Conservation (phyloP, 2,113 vertebrate genomes). For the Motacilla alba region DNA sequence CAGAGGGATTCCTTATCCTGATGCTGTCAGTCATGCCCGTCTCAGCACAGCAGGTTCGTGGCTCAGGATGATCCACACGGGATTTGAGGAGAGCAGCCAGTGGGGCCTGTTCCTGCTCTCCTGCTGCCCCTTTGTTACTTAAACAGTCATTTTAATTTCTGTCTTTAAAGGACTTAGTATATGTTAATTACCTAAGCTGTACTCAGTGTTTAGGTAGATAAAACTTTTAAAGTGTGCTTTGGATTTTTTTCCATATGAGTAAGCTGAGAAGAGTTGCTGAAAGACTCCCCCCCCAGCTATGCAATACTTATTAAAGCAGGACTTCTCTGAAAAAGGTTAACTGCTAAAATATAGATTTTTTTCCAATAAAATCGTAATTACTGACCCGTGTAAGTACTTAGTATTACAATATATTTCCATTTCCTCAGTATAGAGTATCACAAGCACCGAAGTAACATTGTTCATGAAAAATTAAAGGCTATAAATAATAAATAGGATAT, state of each 20-base stretch:
- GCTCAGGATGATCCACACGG: rapidly evolving
- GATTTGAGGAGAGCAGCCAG: neutral
- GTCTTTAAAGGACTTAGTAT: neutral
- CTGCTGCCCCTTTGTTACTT: neutral
- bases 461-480: slow-evolving; percentile 33
- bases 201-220: neutral
- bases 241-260: neutral
- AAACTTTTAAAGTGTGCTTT: neutral
- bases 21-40: neutral
- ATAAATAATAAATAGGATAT: slow-evolving; percentile 1
- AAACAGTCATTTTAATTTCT: neutral
- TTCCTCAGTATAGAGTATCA: neutral
- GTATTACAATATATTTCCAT: neutral
- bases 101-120: neutral
- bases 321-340: neutral
- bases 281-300: neutral
- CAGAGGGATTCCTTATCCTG: slow-evolving; percentile 8
- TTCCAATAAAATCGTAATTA: neutral
- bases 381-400: neutral
- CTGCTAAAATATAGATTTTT: neutral
- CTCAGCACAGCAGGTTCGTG: neutral
- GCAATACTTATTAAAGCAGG: neutral
- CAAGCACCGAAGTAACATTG: neutral
- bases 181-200: neutral
- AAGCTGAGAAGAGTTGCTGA: neutral